A percentile compares a stretch with the other conserved stretches of the same genome.
Conservation (phyloP, 2,113 vertebrate species). For the Rhineura floridana region DNA sequence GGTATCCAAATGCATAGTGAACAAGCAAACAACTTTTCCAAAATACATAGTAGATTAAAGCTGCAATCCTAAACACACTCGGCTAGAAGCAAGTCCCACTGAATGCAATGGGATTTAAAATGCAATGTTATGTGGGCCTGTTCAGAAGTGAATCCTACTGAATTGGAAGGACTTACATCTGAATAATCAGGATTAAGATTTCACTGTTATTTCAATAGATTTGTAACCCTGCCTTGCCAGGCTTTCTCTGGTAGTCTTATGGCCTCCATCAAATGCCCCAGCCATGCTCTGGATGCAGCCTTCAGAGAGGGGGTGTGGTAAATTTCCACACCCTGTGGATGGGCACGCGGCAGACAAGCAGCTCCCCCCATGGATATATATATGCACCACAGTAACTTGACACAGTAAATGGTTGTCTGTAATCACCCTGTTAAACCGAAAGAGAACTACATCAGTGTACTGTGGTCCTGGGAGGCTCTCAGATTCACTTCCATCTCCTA, state of each 20-base stretch:
- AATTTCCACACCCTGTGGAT: neutral
- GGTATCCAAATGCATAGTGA: too few species aligned
- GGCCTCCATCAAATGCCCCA: too few species aligned
- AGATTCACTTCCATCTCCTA: neutral
- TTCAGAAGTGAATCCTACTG: neutral
- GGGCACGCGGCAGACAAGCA: neutral
- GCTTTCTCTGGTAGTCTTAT: too few species aligned
- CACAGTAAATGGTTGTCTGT: neutral
- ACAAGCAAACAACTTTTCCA: too few species aligned
- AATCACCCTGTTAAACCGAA: neutral
- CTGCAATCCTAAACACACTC: neutral
- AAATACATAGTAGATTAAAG: neutral
- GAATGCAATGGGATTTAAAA: neutral
- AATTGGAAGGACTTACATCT: neutral
- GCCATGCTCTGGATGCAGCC: too few species aligned
- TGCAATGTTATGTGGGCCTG: neutral
- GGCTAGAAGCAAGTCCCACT: neutral
- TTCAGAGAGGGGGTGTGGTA: too few species aligned
- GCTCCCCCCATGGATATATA: neutral
- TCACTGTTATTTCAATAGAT: neutral
- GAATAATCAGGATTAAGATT: neutral
- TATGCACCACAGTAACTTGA: neutral
- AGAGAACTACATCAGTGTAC: neutral
- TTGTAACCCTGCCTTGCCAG: too few species aligned
- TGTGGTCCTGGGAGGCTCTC: neutral